These are phyloP conservation scores for Pantala flavescens DNA, from an alignment of 1,140 invertebrate species.

Conservation along the genomic window DNA sequence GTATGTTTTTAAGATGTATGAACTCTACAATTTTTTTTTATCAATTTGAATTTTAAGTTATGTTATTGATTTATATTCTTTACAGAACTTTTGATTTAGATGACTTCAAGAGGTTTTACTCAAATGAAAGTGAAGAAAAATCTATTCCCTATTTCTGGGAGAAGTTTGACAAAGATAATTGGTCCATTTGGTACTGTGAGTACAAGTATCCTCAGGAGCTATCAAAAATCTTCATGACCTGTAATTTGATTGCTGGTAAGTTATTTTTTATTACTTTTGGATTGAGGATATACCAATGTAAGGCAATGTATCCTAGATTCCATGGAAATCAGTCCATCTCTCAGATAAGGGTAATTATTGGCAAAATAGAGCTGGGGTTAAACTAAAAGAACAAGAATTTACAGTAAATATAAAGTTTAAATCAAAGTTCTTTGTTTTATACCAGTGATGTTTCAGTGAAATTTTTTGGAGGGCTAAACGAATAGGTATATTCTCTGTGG, in stretches of 20 bases:
- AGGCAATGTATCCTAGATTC: slow-evolving; percentile 27
- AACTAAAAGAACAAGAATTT: too few species aligned
- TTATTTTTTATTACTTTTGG: slow-evolving; percentile 17
- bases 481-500: too few species aligned
- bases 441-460: too few species aligned
- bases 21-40: too few species aligned
- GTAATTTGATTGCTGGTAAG: slow-evolving; percentile 81
- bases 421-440: too few species aligned
- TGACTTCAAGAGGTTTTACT: slow-evolving; percentile 94
- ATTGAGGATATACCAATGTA: slow-evolving; percentile 30
- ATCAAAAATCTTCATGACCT: slow-evolving; percentile 88
- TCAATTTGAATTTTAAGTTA: too few species aligned
- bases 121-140: slow-evolving; percentile 87
- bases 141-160: slow-evolving; percentile 98
- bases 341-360: background rate
- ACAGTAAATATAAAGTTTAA: too few species aligned
- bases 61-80: slow-evolving; percentile 27
- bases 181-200: slow-evolving; percentile 95
- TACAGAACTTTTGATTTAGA: slow-evolving; percentile 84
- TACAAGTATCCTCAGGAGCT: slow-evolving; percentile 95
- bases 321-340: background rate
- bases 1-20: background rate
- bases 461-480: too few species aligned
- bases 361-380: too few species aligned
- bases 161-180: slow-evolving; percentile 93